Evolutionary conservation across 2,797 vertebrate genomes (phyloP), one percentile per base, ranked within the genome.

Genomic region (Hypotaenidia okinawae): DNA sequence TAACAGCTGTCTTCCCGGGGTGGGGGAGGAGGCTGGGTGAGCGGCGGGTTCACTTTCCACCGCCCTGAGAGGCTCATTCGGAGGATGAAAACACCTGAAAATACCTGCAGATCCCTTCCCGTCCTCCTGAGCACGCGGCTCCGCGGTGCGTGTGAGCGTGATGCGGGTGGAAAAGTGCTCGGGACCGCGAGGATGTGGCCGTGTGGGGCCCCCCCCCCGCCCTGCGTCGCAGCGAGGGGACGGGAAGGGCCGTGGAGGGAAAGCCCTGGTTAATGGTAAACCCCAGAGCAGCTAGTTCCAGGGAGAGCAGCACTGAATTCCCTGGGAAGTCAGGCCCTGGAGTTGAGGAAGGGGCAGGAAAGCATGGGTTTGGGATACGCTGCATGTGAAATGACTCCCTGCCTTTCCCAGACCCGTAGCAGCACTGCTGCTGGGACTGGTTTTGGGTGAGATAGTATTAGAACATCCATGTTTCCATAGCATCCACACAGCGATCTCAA

Each of bases 1-100:
- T 64, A 67, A 76, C 94, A 95, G 92, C 93, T 95, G 77, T 32
- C 70, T 59, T 47, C 58, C 75, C 67, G 59, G 64, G 16, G 64
- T 9, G 61, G 67, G 85, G 67, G 73, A 28, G 59, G 54, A 19
- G 45, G 45, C 75, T 5, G 51, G 32, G 72, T 17, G 63, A 62
- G 57, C 73, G 64, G 84, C 83, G 68, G 68, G 30, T 79, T 89
- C 10, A 19, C 49, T 67, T n/a, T 32, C 45, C 67, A 9, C 57
- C 14, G 49, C 81, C 79, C 6, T 19, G 2, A 52, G 63, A 55
- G 54, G 24, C 41, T 21, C 39, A 13, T 55, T 61, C 3, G 52
- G 21, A 55, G 69, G 28, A 32, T 83, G 83, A 32, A 80, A 61
- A 70, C 54, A 39, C 67, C 69, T 47, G 32, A 45, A 45, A 45